Base-by-base conservation (phyloP, 2,797 vertebrate species). In the Dendrocincla tyrannina region DNA sequence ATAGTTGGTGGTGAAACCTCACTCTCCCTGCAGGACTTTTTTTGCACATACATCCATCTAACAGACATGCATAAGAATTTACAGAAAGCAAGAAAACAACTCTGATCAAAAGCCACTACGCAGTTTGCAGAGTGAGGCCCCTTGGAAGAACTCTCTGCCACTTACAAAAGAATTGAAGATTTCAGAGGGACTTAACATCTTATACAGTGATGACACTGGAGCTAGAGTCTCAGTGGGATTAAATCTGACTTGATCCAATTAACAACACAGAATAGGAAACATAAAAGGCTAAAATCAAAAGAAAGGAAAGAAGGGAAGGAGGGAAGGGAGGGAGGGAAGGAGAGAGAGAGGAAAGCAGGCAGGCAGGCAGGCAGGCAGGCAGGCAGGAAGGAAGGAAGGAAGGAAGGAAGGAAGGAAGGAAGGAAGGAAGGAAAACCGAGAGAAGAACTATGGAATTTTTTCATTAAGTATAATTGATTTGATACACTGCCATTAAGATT, bases 231-330 rank as follows among this genome's bases (percentile, higher is more conserved):
- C 78, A 55, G 50, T 63, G 24, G 89, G 89, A 85, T 79, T 79
- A 92, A 85, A 79, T 89, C 68, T 92, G 85, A 85, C 50, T 91
- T 85, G 67, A 95, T 89, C 50, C 47, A 89, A 91, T 89, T 92
- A 92, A 58, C 5, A 72, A 17, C 5, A 69, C 4, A 66, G 39
- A 58, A 79, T 14, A 62, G 18, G 47, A 87, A 66, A 27, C 20
- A 60, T 16, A 35, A 69, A 89, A 81, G 39, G 17, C 15, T 63
- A 70, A 53, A 24, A 60, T 47, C 7, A 11, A 33, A 15, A 25
- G 10, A 10, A 3, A 4, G 18, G 41, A 16, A 3, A 11, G 1
- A 3, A 28, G 5, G 11, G 18, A 41, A 7, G 8, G 37, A 30
- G 14, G 13, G 13, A 56, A 56, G 6, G 17, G 17, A 52, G 5